phyloP scores from a whole-genome alignment of 2,888 invertebrate species.

The Perizoma flavofasciatum region DNA sequence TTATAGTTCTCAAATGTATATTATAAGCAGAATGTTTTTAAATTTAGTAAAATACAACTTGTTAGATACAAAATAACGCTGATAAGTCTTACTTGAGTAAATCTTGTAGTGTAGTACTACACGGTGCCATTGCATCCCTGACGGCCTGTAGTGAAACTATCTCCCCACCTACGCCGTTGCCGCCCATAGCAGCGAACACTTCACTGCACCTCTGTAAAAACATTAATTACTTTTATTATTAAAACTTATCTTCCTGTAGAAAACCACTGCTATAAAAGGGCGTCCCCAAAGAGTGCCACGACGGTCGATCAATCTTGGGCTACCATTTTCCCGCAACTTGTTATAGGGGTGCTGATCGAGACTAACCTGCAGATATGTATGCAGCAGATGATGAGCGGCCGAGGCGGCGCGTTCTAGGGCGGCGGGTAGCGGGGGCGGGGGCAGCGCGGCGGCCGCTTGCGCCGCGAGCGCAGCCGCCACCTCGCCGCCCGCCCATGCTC shows the following conservation, averaged over 20 bases:
- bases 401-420: conserved; percentile 73
- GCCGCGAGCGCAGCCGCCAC: conserved; percentile 72
- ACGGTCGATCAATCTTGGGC: too few species aligned
- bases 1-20: too few species aligned
- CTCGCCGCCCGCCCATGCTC: conserved; percentile 77
- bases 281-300: too few species aligned
- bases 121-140: conserved; percentile 75
- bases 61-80: too few species aligned
- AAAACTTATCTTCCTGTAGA: too few species aligned
- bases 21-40: too few species aligned
- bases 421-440: conserved; percentile 73
- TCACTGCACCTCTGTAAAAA: conserved; percentile 68
- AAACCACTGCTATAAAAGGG: too few species aligned
- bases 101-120: conserved; percentile 65
- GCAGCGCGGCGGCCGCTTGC: conserved; percentile 71
- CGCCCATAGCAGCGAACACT: conserved; percentile 79
- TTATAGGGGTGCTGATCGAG: too few species aligned
- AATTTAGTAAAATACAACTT: too few species aligned
- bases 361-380: conserved; percentile 71
- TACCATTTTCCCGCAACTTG: too few species aligned
- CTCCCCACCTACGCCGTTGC: conserved; percentile 56
- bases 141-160: conserved; percentile 73
- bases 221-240: too few species aligned
- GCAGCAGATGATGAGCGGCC: conserved; percentile 73
- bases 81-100: conserved; percentile 61